Evolutionary conservation across 30 jellyfish, hydroid and myxozoan genomes (phyloP).

Genomic region (Nemopilema nomurai): DNA sequence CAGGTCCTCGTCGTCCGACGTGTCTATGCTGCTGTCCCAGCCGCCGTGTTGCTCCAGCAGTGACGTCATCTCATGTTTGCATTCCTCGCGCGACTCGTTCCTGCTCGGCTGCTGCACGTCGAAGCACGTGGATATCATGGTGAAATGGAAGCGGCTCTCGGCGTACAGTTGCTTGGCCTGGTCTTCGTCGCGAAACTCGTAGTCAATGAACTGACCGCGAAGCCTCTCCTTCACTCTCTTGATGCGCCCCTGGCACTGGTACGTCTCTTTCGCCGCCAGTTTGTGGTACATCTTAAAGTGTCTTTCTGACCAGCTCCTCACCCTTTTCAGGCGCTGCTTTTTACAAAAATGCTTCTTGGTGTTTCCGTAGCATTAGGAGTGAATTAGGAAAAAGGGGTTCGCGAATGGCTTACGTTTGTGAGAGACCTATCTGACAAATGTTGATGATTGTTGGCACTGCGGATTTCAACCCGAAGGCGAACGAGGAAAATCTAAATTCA

Average conservation of each 20-base stretch:
- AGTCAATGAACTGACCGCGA: slow-evolving; percentile 29
- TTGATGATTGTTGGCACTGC: too few relatives aligned
- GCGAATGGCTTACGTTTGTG: too few relatives aligned
- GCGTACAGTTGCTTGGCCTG: slow-evolving; percentile 10
- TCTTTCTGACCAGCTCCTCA: slow-evolving; percentile 4
- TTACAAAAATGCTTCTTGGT: neutral
- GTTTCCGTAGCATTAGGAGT: neutral
- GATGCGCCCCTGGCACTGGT: slow-evolving; percentile 41
- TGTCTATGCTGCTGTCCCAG: slow-evolving; percentile 31
- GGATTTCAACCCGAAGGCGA: too few relatives aligned
- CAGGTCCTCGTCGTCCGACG: slow-evolving; percentile 60
- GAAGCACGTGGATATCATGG: neutral
- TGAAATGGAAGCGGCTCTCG: slow-evolving; percentile 30
- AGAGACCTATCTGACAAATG: too few relatives aligned
- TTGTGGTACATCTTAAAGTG: slow-evolving; percentile 22
- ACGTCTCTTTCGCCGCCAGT: slow-evolving; percentile 31
- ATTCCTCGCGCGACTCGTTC: neutral
- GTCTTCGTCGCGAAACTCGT: slow-evolving; percentile 7
- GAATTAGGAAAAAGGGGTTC: neutral
- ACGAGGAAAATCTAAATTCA: too few relatives aligned
- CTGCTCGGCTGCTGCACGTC: neutral
- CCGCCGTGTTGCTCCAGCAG: neutral
- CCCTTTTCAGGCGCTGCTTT: slow-evolving; percentile 12
- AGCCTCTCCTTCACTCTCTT: slow-evolving; percentile 37
- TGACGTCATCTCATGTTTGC: neutral